phyloP scores from a whole-genome alignment of 30 jellyfish, hydroid and myxozoan genomes.

The Aurelia coerulea region DNA sequence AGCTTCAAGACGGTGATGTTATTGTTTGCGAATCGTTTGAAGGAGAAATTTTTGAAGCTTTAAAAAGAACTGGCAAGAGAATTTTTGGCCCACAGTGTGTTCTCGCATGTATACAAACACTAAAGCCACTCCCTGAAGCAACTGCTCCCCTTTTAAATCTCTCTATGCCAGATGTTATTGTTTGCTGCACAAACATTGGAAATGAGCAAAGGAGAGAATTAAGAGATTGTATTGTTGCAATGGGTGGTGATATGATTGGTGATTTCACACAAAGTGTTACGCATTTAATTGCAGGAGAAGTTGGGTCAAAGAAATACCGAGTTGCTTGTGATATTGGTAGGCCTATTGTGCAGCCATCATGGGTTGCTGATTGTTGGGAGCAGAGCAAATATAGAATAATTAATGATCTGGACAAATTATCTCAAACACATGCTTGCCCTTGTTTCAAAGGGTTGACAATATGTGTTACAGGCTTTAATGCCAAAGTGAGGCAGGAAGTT shows the following conservation, averaged over 20 bases:
- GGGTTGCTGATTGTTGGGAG: conserved; percentile 82
- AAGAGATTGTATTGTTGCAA: conserved; percentile 46
- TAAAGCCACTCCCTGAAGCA: conserved; percentile 63
- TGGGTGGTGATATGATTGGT: conserved; percentile 91
- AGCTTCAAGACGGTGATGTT: conserved; percentile 25
- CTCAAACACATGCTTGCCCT: conserved; percentile 59
- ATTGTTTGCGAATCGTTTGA: conserved; percentile 80
- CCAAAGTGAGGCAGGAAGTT: conserved; percentile 60
- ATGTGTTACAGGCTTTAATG: conserved; percentile 90
- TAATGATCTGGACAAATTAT: conserved; percentile 20
- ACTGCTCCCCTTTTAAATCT: conserved; percentile 72
- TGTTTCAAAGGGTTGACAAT: conserved; percentile 93
- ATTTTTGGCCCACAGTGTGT: conserved; percentile 93
- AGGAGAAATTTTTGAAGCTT: conserved; percentile 64
- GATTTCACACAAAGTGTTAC: conserved; percentile 91
- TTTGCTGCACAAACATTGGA: conserved; percentile 90
- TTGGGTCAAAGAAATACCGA: conserved; percentile 92
- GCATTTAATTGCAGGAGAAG: conserved; percentile 95
- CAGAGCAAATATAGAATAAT: conserved; percentile 59
- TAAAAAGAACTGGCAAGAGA: conserved; percentile 41
- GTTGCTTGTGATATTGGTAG: conserved; percentile 77
- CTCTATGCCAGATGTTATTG: conserved; percentile 82
- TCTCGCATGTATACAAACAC: conserved; percentile 53
- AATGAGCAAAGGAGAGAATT: conserved; percentile 61
- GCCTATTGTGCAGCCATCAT: conserved; percentile 79